phyloP scores from a whole-genome alignment of 1,140 invertebrate genomes.

The Diachasma alloeum region DNA sequence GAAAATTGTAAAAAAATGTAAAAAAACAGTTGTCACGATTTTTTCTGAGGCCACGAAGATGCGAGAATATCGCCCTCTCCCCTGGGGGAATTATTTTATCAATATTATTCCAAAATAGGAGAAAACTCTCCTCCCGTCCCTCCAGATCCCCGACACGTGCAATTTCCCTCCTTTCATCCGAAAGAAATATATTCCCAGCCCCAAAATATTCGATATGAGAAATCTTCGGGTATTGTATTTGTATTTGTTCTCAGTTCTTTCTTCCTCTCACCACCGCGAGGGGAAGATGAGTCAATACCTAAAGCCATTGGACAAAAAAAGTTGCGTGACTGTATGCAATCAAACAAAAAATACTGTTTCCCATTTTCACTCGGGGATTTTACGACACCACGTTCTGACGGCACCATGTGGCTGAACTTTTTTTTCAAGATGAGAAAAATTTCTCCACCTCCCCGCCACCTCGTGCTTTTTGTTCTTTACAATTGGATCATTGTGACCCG shows the following conservation, averaged over 20 bases:
- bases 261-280: background rate
- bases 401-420: background rate
- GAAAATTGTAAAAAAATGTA: no score
- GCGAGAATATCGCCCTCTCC: no score
- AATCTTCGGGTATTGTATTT: background rate
- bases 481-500: background rate
- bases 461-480: background rate
- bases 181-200: background rate
- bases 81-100: background rate
- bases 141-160: background rate
- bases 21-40: no score
- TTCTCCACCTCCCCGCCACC: background rate
- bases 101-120: background rate
- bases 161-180: background rate
- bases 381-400: background rate
- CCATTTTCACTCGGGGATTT: background rate
- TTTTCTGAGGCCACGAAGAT: no score
- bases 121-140: background rate
- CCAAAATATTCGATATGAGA: background rate
- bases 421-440: conserved; percentile 2
- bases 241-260: background rate
- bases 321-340: conserved; percentile 1
- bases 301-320: background rate
- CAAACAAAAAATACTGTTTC: background rate
- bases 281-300: conserved; percentile 1